A percentile compares a stretch with the other conserved stretches of the same genome.
phyloP scores from a whole-genome alignment of 2,797 vertebrate species.

The Syncerus caffer region DNA sequence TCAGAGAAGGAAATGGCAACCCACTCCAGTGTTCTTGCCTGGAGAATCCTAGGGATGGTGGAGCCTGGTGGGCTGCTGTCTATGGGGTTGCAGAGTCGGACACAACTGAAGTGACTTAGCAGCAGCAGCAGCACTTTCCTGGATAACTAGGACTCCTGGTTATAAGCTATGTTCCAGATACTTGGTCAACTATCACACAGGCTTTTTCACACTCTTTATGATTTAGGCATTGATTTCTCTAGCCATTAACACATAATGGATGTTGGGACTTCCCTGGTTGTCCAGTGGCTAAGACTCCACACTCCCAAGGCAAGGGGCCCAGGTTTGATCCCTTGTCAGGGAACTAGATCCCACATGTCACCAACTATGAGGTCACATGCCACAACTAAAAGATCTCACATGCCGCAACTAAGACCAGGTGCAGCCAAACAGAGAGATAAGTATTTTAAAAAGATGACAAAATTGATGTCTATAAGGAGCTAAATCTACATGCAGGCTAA shows the following conservation, averaged over 20 bases:
- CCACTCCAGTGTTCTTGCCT: too few relatives aligned
- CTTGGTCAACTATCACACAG: background rate
- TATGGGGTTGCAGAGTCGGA: too few relatives aligned
- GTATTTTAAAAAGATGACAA: background rate
- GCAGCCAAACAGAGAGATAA: background rate
- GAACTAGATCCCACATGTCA: background rate
- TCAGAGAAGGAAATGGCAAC: too few relatives aligned
- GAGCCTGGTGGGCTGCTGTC: too few relatives aligned
- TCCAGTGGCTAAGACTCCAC: background rate
- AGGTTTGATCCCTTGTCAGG: background rate
- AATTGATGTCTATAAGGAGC: constrained; percentile 29
- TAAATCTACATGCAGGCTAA: background rate
- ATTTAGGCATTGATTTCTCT: background rate
- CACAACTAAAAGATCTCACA: background rate
- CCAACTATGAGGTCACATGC: background rate
- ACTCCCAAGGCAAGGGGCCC: background rate
- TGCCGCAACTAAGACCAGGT: background rate
- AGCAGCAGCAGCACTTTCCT: background rate
- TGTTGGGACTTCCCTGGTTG: background rate
- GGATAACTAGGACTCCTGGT: background rate
- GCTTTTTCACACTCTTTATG: background rate
- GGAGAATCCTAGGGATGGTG: too few relatives aligned
- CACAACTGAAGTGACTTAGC: too few relatives aligned
- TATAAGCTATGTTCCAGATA: background rate
- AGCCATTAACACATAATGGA: background rate